These are phyloP conservation scores for Pseudochirops corinnae DNA, from an alignment of 2,797 vertebrate species.

Conservation along the genomic window DNA sequence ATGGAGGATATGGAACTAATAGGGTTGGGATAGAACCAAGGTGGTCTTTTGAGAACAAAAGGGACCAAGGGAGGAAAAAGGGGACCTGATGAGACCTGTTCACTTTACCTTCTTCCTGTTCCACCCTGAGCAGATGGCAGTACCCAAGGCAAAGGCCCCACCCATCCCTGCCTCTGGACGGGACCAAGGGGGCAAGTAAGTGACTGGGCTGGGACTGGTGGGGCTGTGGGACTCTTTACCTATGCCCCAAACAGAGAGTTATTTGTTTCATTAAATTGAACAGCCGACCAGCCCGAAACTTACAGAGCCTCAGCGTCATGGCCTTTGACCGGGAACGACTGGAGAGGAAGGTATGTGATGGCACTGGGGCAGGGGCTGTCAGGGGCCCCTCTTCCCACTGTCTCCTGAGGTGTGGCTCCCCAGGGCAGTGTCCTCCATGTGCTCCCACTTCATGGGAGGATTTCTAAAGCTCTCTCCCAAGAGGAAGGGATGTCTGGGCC, in stretches of 20 bases:
- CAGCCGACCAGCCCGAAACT: constrained; percentile 83
- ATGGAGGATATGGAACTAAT: background rate
- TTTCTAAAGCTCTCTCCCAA: background rate
- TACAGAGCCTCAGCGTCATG: constrained; percentile 93
- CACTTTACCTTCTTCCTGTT: constrained; percentile 8
- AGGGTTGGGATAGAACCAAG: background rate
- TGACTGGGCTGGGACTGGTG: background rate
- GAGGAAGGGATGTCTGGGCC: background rate
- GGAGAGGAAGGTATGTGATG: constrained; percentile 89
- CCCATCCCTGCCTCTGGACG: constrained; percentile 18
- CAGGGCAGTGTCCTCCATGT: background rate
- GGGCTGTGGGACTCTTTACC: background rate
- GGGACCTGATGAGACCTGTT: background rate
- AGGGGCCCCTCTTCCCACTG: background rate
- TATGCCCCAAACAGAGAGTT: background rate
- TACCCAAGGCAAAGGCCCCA: constrained; percentile 67
- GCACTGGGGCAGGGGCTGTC: background rate
- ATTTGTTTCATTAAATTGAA: background rate
- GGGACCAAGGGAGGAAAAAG: background rate
- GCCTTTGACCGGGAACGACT: constrained; percentile 91
- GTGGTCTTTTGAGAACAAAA: background rate
- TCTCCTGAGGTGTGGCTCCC: background rate
- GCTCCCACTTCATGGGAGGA: background rate
- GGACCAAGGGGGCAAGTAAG: constrained; percentile 76
- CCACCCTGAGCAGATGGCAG: constrained; percentile 66